Conservation (phyloP, 2,113 vertebrate genomes). For the Bothrops jararaca region DNA sequence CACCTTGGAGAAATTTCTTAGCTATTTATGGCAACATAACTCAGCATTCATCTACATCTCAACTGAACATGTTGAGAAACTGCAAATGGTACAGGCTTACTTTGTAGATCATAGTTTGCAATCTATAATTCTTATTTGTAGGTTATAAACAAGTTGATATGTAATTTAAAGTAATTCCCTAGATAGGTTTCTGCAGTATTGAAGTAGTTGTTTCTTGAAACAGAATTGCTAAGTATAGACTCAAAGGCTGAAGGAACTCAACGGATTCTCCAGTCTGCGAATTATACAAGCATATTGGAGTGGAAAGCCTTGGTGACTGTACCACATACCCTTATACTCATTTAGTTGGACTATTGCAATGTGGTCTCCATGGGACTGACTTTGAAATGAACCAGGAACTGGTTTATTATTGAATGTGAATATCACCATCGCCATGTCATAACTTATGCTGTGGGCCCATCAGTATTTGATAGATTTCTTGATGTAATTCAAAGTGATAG, state of each 20-base stretch:
- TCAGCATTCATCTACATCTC: not conserved
- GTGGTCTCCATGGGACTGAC: not conserved
- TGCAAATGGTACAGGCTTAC: not conserved
- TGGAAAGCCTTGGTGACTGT: not conserved
- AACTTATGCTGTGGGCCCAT: not conserved
- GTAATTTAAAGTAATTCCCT: not conserved
- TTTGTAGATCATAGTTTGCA: not conserved
- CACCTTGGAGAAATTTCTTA: not conserved
- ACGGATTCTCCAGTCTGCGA: not conserved
- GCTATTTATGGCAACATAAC: not conserved
- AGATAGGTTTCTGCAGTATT: not conserved
- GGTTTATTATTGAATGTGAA: not conserved
- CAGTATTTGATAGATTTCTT: not conserved
- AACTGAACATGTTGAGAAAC: not conserved
- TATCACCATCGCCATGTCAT: not conserved
- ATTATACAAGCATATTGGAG: not conserved
- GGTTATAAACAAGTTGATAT: not conserved
- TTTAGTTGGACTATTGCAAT: not conserved
- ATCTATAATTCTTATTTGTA: not conserved
- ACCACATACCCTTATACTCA: not conserved
- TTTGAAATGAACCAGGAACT: not conserved
- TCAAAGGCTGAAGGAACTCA: not conserved
- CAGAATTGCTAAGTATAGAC: not conserved
- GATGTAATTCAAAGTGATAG: not conserved
- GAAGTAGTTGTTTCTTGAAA: not conserved